These are phyloP conservation scores for Chironomus striatipennis DNA, from an alignment of 1,140 invertebrate genomes.

Conservation along the genomic window DNA sequence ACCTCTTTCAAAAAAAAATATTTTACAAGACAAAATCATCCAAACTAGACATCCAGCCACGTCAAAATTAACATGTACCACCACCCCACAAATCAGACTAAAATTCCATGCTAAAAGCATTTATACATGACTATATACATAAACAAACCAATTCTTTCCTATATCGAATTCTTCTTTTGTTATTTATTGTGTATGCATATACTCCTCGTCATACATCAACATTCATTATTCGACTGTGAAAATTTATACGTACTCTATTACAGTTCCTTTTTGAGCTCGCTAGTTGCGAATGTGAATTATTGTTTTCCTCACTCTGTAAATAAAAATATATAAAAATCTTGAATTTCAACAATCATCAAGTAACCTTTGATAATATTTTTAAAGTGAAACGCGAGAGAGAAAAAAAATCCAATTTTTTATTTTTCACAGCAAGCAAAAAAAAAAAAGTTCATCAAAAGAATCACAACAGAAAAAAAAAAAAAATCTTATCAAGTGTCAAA, in stretches of 20 bases:
- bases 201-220: conserved; percentile 17
- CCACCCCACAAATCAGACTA: no score
- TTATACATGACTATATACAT: not conserved
- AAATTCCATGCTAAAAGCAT: no score
- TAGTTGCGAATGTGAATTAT: conserved; percentile 8
- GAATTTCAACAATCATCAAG: not conserved
- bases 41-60: no score
- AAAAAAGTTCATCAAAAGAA: not conserved
- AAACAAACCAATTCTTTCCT: not conserved
- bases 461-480: not conserved
- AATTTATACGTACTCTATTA: not conserved
- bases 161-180: not conserved
- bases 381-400: no score
- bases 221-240: not conserved
- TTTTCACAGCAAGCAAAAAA: not conserved
- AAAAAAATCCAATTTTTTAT: not conserved
- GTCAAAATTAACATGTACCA: no score
- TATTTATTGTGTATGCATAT: conserved; percentile 14
- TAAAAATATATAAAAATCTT: no score
- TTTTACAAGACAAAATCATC: no score
- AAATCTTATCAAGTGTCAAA: not conserved
- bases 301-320: not conserved
- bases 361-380: not conserved
- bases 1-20: no score
- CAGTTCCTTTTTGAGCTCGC: not conserved